Conservation (phyloP, 2,888 invertebrate genomes). For the Xestia c-nigrum region DNA sequence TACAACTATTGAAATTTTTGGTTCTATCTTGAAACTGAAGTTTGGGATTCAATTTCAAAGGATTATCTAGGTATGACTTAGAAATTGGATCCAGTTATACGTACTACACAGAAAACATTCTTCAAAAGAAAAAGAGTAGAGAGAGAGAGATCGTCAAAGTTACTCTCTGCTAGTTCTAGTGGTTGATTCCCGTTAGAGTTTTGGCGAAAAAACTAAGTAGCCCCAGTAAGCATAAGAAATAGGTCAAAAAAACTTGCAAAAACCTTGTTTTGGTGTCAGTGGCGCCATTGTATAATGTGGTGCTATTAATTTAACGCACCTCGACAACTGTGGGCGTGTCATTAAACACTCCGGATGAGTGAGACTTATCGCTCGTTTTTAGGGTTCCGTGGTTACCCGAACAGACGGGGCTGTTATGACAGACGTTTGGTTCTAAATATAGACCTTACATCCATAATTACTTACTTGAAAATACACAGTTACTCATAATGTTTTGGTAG, state of each 20-base stretch:
- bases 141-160: too few relatives aligned
- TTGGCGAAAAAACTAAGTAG: not conserved
- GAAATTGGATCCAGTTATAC: not conserved
- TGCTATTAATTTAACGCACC: slow-evolving; percentile 46
- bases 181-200: not conserved
- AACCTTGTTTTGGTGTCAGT: slow-evolving; percentile 40
- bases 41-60: not conserved
- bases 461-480: slow-evolving; percentile 16
- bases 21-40: not conserved
- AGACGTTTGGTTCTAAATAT: slow-evolving; percentile 13
- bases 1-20: not conserved
- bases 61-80: not conserved
- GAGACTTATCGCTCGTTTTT: slow-evolving; percentile 54
- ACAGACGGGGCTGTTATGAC: not conserved
- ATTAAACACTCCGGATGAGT: slow-evolving; percentile 50
- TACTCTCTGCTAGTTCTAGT: not conserved
- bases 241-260: slow-evolving; percentile 32
- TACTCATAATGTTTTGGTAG: not conserved
- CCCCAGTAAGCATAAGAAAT: not conserved
- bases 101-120: too few relatives aligned
- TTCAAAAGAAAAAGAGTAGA: too few relatives aligned
- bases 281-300: slow-evolving; percentile 59
- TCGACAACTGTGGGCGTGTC: slow-evolving; percentile 51
- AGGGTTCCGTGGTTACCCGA: slow-evolving; percentile 39
- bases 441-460: slow-evolving; percentile 16